These are phyloP conservation scores for Epizoanthus stellaris DNA, from an alignment of 92 coral and sea anemone species.

Conservation along the genomic window DNA sequence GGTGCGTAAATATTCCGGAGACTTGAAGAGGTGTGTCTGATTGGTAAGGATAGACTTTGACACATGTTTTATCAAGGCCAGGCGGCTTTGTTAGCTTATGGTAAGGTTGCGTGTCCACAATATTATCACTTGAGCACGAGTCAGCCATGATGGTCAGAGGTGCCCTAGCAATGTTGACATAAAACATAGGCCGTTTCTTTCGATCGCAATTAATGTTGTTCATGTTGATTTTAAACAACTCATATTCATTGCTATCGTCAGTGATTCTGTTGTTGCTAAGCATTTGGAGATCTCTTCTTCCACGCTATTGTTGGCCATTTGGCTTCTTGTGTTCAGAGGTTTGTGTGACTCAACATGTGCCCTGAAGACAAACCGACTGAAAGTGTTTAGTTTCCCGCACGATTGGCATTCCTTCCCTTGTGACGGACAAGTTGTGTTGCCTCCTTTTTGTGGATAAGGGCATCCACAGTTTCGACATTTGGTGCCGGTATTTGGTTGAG, in stretches of 20 bases:
- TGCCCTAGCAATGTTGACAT: conserved; percentile 37
- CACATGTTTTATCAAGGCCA: neutral
- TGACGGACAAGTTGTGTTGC: too few species aligned
- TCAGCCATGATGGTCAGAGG: conserved; percentile 47
- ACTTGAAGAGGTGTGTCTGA: conserved; percentile 39
- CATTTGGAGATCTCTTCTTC: conserved; percentile 19
- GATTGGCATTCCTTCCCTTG: too few species aligned
- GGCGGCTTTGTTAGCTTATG: conserved; percentile 19
- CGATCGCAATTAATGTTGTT: conserved; percentile 1
- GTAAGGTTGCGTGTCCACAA: conserved; percentile 9
- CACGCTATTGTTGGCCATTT: conserved; percentile 17
- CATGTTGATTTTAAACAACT: conserved; percentile 15
- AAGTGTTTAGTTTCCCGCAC: too few species aligned
- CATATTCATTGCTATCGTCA: conserved; percentile 24
- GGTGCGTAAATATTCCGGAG: conserved; percentile 35
- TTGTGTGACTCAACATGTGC: conserved; percentile 27
- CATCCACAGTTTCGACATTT: too few species aligned
- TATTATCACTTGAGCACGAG: conserved; percentile 44
- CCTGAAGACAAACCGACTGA: neutral
- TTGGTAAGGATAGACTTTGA: conserved; percentile 28
- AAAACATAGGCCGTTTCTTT: conserved; percentile 30
- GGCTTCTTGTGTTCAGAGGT: conserved; percentile 11
- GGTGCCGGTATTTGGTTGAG: neutral
- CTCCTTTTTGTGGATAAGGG: too few species aligned
- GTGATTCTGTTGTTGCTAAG: neutral